Conservation (phyloP, 30 jellyfish, hydroid and myxozoan genomes). For the Turritopsis rubra region DNA sequence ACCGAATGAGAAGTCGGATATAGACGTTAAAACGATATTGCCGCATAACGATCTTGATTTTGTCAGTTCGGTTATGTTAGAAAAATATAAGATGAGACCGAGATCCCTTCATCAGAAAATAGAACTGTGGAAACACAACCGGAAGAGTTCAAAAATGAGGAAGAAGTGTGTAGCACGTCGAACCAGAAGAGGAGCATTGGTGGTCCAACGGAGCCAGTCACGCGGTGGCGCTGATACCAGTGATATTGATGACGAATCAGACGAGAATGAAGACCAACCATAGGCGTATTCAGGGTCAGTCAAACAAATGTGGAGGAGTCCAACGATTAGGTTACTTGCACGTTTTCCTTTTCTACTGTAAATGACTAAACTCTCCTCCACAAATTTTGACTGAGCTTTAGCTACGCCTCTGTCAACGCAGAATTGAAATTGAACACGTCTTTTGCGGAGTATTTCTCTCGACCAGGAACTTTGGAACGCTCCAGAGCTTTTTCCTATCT, state of each 20-base stretch:
- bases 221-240: background rate
- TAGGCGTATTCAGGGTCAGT: too few species aligned
- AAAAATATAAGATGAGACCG: background rate
- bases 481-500: too few species aligned
- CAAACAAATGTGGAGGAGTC: too few species aligned
- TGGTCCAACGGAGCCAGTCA: background rate
- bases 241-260: background rate
- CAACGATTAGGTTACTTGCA: too few species aligned
- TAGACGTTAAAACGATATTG: background rate
- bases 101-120: background rate
- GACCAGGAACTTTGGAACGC: too few species aligned
- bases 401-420: too few species aligned
- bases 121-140: background rate
- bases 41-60: background rate
- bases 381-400: too few species aligned
- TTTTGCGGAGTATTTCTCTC: too few species aligned
- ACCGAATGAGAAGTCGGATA: background rate
- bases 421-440: too few species aligned
- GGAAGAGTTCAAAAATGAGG: background rate
- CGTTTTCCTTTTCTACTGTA: too few species aligned
- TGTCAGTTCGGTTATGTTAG: background rate
- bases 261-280: background rate
- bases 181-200: background rate
- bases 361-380: too few species aligned
- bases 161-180: background rate